Conservation (phyloP, 92 coral and sea anemone species). For the Actinostola sp. region DNA sequence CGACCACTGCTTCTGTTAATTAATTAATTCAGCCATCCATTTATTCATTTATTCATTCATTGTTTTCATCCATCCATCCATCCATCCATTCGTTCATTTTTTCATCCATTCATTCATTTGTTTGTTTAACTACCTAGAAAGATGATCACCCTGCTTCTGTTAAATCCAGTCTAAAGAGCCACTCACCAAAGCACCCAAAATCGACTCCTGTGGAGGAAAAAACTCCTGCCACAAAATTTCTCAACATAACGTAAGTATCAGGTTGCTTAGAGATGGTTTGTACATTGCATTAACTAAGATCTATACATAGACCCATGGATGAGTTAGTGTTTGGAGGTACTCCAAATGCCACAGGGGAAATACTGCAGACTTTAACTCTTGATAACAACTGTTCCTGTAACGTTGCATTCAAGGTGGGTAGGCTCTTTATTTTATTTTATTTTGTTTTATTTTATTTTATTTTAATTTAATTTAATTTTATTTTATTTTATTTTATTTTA, state of each 20-base stretch:
- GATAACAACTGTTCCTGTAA: constrained; percentile 55
- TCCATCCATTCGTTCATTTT: neutral
- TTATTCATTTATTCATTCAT: neutral
- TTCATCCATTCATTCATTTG: neutral
- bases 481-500: too few species aligned
- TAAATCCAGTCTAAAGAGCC: neutral
- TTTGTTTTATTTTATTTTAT: neutral
- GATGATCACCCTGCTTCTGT: neutral
- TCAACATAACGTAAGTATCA: constrained; percentile 51
- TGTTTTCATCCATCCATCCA: too few species aligned
- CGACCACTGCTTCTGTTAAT: neutral
- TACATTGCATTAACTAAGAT: neutral
- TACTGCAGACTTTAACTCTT: constrained; percentile 73
- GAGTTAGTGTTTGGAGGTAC: constrained; percentile 75
- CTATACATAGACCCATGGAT: constrained; percentile 62
- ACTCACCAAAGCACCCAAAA: constrained; percentile 6
- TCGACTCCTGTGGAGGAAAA: constrained; percentile 6
- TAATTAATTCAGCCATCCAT: neutral
- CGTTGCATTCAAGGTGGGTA: constrained; percentile 81
- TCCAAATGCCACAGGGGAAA: constrained; percentile 66
- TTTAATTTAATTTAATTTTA: too few species aligned
- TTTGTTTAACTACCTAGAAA: neutral
- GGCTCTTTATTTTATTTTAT: neutral
- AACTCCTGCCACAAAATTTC: constrained; percentile 14
- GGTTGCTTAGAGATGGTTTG: too few species aligned